Percentiles rank a stretch among this genome's conserved stretches.
These are phyloP conservation scores for Agelaius phoeniceus DNA, from an alignment of 2,113 vertebrate species.

Conservation along the genomic window DNA sequence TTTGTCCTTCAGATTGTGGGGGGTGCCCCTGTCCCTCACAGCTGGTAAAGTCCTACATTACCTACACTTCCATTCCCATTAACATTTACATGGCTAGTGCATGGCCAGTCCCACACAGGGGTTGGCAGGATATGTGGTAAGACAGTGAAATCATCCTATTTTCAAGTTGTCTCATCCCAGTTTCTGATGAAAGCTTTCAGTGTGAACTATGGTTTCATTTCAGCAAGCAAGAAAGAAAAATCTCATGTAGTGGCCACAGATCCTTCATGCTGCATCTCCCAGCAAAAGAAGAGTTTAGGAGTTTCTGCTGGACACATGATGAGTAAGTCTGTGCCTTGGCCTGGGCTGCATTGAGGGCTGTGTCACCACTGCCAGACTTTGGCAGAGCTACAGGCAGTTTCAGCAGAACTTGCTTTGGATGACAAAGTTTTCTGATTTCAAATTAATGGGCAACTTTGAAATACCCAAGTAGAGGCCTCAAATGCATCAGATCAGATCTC, in stretches of 20 bases:
- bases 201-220: neutral
- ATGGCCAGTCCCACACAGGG: neutral
- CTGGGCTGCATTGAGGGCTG: neutral
- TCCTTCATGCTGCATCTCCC: neutral
- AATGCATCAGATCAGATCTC: neutral
- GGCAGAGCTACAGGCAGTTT: neutral
- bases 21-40: neutral
- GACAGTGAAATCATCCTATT: neutral
- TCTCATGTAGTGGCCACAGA: neutral
- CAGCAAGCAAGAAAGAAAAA: neutral
- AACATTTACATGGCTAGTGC: neutral
- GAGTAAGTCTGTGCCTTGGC: neutral
- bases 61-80: neutral
- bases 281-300: neutral
- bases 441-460: neutral
- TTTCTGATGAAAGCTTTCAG: neutral
- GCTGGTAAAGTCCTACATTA: neutral
- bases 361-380: neutral
- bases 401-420: neutral
- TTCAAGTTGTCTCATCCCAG: neutral
- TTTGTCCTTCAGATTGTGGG: neutral
- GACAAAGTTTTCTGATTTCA: neutral
- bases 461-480: neutral
- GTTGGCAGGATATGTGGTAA: neutral
- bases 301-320: neutral